phyloP scores from a whole-genome alignment of 2,888 invertebrate species.

The Agelastica alni region DNA sequence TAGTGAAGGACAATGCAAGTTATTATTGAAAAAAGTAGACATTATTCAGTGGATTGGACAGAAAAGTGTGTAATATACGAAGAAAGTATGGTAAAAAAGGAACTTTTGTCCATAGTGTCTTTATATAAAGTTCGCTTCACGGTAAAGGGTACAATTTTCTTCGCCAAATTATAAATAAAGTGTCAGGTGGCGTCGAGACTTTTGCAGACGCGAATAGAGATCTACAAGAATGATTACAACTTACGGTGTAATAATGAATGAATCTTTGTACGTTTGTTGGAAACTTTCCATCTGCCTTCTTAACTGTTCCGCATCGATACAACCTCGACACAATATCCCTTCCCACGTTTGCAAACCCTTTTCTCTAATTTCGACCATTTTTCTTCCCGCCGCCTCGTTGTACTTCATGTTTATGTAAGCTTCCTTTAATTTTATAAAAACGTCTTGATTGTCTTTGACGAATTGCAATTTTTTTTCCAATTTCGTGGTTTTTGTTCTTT shows the following conservation, averaged over 20 bases:
- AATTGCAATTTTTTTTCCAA: conserved; percentile 48
- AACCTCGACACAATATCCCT: conserved; percentile 43
- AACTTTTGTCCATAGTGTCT: no score
- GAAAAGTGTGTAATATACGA: no score
- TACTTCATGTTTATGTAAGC: conserved; percentile 50
- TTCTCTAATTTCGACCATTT: conserved; percentile 48
- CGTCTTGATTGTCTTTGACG: conserved; percentile 49
- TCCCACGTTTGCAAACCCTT: conserved; percentile 47
- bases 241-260: conserved; percentile 39
- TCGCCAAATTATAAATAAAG: no score
- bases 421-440: conserved; percentile 48
- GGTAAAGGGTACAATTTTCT: no score
- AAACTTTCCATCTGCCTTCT: conserved; percentile 39
- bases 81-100: no score
- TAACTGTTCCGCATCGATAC: conserved; percentile 42
- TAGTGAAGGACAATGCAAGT: no score
- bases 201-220: no score
- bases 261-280: conserved; percentile 36
- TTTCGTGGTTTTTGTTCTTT: conserved; percentile 41
- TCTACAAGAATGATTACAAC: no score
- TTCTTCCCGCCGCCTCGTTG: conserved; percentile 44
- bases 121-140: no score
- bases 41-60: no score
- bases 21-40: no score
- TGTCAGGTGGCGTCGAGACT: no score